Conservation (phyloP, 35 echinoderm and acorn worm genomes). For the Ophiothrix spiculata region DNA sequence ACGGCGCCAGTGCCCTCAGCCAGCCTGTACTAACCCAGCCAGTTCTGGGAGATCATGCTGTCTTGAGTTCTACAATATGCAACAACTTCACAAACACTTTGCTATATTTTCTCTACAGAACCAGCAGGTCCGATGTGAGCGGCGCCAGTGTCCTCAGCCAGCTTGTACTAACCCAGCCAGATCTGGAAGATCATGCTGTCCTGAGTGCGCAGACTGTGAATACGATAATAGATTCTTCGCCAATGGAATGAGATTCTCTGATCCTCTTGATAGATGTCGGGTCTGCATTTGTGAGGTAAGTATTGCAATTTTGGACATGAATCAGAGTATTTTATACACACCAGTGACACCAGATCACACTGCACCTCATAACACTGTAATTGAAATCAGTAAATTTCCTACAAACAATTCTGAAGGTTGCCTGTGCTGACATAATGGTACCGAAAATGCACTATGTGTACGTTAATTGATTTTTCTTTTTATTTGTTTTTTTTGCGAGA, state of each 20-base stretch:
- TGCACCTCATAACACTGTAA: not conserved
- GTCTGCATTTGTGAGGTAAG: conserved; percentile 69
- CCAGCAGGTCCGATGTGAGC: conserved; percentile 25
- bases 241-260: conserved; percentile 60
- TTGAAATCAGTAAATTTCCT: not conserved
- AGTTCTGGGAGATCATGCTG: conserved; percentile 49
- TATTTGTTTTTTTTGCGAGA: not conserved
- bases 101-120: conserved; percentile 22
- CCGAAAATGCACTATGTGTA: not conserved
- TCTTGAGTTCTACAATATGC: no score
- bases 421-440: not conserved
- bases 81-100: no score
- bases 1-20: conserved; percentile 15
- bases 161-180: conserved; percentile 70
- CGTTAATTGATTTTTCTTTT: not conserved
- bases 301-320: not conserved
- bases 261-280: conserved; percentile 71
- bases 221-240: conserved; percentile 66
- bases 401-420: not conserved
- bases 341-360: not conserved
- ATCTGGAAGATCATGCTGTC: conserved; percentile 49
- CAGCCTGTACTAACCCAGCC: conserved; percentile 69
- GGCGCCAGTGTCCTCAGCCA: conserved; percentile 14
- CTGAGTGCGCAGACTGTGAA: conserved; percentile 51
- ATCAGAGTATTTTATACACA: not conserved